Conservation (phyloP, 2,888 invertebrate species). For the Candidula unifasciata region DNA sequence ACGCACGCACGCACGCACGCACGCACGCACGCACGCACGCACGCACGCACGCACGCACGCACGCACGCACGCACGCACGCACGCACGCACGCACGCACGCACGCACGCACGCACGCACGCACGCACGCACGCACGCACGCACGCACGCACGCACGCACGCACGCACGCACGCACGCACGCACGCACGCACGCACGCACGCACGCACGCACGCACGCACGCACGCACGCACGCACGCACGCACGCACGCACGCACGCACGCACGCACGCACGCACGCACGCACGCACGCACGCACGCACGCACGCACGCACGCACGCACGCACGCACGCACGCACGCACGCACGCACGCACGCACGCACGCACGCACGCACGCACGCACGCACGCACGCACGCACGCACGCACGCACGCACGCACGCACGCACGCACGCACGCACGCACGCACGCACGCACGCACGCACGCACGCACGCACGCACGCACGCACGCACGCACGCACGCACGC, state of each 20-base stretch:
- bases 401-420: too few relatives aligned
- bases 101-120: slow-evolving; percentile 11
- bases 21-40: too few relatives aligned
- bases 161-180: slow-evolving; percentile 1
- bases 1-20: too few relatives aligned
- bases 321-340: not conserved
- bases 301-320: slow-evolving; percentile 5
- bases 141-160: slow-evolving; percentile 31
- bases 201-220: slow-evolving; percentile 26
- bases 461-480: too few relatives aligned
- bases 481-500: too few relatives aligned
- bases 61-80: too few relatives aligned
- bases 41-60: too few relatives aligned
- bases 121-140: slow-evolving; percentile 30
- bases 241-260: slow-evolving; percentile 18
- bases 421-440: too few relatives aligned
- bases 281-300: slow-evolving; percentile 5
- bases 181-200: too few relatives aligned
- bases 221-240: slow-evolving; percentile 29
- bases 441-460: too few relatives aligned
- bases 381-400: slow-evolving; percentile 52
- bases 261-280: slow-evolving; percentile 14
- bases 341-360: too few relatives aligned
- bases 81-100: not conserved
- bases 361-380: too few relatives aligned